phyloP scores from a whole-genome alignment of 2,888 invertebrate genomes.

The Teleogryllus oceanicus region DNA sequence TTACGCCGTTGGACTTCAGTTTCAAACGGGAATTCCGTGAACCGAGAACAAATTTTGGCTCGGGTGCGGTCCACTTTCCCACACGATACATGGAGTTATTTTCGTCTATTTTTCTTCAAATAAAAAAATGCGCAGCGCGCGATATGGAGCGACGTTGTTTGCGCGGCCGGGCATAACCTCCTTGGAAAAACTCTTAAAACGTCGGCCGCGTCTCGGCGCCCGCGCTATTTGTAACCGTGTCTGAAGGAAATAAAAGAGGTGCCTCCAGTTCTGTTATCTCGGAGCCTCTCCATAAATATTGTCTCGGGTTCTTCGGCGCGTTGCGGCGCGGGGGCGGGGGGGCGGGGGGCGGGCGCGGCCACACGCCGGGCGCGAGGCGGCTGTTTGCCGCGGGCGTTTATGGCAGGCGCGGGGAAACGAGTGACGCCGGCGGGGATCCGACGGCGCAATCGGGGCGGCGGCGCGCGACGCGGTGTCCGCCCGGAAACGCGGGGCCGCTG shows the following conservation, averaged over 20 bases:
- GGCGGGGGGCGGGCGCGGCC: too few species aligned
- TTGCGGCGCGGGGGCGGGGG: too few species aligned
- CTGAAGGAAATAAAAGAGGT: conserved; percentile 10
- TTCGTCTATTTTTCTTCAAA: conserved; percentile 18
- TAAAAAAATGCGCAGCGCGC: background rate
- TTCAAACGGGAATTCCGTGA: too few species aligned
- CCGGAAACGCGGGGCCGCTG: too few species aligned
- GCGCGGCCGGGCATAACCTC: background rate
- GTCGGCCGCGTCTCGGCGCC: background rate
- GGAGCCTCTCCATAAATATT: conserved; percentile 18
- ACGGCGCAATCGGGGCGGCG: too few species aligned
- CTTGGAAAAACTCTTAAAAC: background rate
- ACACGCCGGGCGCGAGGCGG: too few species aligned
- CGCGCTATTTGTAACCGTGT: conserved; percentile 1
- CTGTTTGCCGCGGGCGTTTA: too few species aligned
- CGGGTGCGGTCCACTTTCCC: background rate
- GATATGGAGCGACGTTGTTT: background rate
- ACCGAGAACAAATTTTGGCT: background rate
- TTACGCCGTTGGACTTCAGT: too few species aligned
- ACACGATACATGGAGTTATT: background rate
- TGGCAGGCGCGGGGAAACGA: too few species aligned
- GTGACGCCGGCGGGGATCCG: too few species aligned
- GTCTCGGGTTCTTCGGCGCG: background rate
- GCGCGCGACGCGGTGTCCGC: too few species aligned
- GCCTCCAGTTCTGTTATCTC: conserved; percentile 18